Base-by-base conservation (phyloP, 2,797 vertebrate genomes). In the Gallinago nigripennis region DNA sequence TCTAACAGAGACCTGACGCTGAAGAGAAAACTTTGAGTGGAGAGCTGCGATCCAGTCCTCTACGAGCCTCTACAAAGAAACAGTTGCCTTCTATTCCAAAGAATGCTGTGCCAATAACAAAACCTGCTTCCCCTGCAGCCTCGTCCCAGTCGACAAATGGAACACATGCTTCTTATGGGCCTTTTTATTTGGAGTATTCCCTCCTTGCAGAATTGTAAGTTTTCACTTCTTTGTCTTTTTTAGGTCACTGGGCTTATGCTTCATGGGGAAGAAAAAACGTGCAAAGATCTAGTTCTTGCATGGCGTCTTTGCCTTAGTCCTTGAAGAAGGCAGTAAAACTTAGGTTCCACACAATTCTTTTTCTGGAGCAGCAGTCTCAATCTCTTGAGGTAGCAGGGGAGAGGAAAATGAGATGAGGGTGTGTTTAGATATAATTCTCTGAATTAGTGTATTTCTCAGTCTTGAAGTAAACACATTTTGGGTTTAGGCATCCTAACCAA, bases 101-200 rank as follows among this genome's bases (percentile, higher is more conserved):
- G 98, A 99, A 98, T 96, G 98, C 98, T 65, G 88, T 98, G 94
- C 99, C 99, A 21, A 97, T 99, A 95, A 99, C 99, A 18, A 99
- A 99, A 94, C 99, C 99, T 20, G 94, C 98, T 12, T 98, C 99
- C 39, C 98, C 98, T 25, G 98, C 98, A 63, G 78, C 98, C 1
- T 98, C 98, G 1, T 97, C 97, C 30, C 99, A 99, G 96, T 98
- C 99, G 20, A 97, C 99, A 53, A 99, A 99, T 80, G 99, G 99
- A 95, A 99, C 99, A 8, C 99, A 99, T 3, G 99, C 99, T 57
- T 99, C 99, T 27, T 99, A 99, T 1, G 99, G 99, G 23, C 99
- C 99, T 61, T 99, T 99, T 97, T 99, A 99, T 97, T 96, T 99
- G 98, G 99, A 99, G 93, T 99, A 99, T 97, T 99, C 99, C 7